These are phyloP conservation scores for Linnaemya tessellans DNA, from an alignment of 2,888 invertebrate genomes.

Conservation along the genomic window DNA sequence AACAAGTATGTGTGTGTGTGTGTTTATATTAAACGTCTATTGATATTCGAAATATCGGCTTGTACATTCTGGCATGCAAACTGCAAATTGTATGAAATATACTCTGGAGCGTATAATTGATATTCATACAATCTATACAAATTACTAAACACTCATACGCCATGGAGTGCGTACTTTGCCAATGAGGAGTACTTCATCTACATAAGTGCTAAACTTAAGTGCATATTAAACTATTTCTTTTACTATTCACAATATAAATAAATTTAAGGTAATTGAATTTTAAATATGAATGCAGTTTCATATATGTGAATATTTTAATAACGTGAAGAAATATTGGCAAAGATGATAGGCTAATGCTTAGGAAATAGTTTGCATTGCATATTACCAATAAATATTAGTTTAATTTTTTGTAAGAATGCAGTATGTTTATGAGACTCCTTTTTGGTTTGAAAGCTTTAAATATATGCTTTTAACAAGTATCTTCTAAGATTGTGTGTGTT, in stretches of 20 bases:
- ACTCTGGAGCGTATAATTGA: constrained; percentile 36
- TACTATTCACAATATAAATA: neutral
- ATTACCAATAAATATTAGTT: no score
- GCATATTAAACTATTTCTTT: neutral
- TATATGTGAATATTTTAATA: no score
- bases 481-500: no score
- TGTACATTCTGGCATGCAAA: neutral
- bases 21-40: neutral
- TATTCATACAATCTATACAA: constrained; percentile 21
- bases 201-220: neutral
- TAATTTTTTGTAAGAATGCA: no score
- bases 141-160: constrained; percentile 51
- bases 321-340: no score
- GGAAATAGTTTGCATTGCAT: no score
- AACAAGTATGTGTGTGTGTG: neutral
- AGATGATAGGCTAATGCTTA: no score
- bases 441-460: no score
- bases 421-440: no score
- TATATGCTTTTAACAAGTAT: no score
- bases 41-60: neutral
- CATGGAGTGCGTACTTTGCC: constrained; percentile 6
- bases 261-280: neutral
- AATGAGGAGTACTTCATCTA: neutral
- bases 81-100: neutral
- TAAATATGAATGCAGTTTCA: no score